A percentile compares a stretch with the other conserved stretches of the same genome.
Conservation (phyloP, 1,140 invertebrate species). For the Potamilus streckersoni region DNA sequence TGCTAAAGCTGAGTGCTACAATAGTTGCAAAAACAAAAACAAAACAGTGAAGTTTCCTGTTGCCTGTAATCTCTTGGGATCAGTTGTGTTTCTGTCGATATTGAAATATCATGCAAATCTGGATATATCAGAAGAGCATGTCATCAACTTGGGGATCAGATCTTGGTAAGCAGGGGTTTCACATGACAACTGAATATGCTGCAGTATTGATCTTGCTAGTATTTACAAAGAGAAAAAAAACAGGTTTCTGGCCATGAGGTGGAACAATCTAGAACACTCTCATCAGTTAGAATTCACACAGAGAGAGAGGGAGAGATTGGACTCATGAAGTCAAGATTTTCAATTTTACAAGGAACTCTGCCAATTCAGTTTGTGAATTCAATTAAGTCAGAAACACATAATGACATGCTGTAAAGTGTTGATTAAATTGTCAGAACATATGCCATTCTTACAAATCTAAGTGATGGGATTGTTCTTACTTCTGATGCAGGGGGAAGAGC, state of each 20-base stretch:
- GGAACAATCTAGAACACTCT: slow-evolving; percentile 21
- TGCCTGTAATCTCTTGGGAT: slow-evolving; percentile 30
- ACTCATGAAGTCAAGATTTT: too few relatives aligned
- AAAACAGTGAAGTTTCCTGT: slow-evolving; percentile 38
- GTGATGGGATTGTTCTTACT: too few relatives aligned
- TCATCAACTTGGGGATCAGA: slow-evolving; percentile 32
- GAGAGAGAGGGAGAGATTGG: too few relatives aligned
- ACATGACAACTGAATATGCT: slow-evolving; percentile 29
- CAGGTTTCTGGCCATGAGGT: slow-evolving; percentile 35
- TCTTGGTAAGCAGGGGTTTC: slow-evolving; percentile 37
- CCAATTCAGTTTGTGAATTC: too few relatives aligned
- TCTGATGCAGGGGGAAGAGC: too few relatives aligned
- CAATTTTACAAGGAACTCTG: too few relatives aligned
- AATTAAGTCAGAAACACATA: too few relatives aligned
- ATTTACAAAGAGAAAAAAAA: slow-evolving; percentile 42
- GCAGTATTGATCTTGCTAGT: slow-evolving; percentile 35
- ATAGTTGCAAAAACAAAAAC: slow-evolving; percentile 41
- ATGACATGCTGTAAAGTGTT: too few relatives aligned
- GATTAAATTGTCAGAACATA: too few relatives aligned
- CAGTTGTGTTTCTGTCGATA: slow-evolving; percentile 39
- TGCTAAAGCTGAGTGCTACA: slow-evolving; percentile 30
- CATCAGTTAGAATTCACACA: too few relatives aligned
- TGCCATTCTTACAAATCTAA: too few relatives aligned
- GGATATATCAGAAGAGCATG: slow-evolving; percentile 18
- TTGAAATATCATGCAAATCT: slow-evolving; percentile 27